phyloP scores from a whole-genome alignment of 2,888 invertebrate species.

The Cordilura impudica region DNA sequence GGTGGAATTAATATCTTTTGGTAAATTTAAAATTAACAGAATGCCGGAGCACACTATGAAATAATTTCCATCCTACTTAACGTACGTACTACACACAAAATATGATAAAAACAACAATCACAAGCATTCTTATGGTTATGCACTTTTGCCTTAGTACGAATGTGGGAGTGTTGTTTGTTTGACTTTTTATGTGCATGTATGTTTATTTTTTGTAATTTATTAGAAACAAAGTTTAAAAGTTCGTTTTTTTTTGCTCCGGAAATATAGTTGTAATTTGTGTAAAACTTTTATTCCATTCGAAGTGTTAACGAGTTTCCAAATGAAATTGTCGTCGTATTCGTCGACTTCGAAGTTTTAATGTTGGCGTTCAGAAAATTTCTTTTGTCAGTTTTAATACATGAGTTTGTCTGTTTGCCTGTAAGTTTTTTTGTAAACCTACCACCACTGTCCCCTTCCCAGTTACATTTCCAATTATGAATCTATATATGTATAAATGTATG shows the following conservation, averaged over 20 bases:
- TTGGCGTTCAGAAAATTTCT: background rate
- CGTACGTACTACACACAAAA: no score
- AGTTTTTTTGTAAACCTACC: background rate
- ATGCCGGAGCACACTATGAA: no score
- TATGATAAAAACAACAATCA: slow-evolving; percentile 1
- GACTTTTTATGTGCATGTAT: background rate
- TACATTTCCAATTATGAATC: slow-evolving; percentile 4
- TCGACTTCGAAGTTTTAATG: background rate
- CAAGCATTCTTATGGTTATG: slow-evolving; percentile 6
- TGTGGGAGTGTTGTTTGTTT: background rate
- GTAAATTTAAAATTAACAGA: no score
- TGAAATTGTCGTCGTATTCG: slow-evolving; percentile 45
- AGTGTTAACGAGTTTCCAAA: slow-evolving; percentile 53
- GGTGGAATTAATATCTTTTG: no score
- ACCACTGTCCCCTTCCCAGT: background rate
- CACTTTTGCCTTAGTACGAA: background rate
- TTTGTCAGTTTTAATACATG: background rate
- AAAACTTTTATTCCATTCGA: slow-evolving; percentile 37
- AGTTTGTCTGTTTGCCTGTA: background rate
- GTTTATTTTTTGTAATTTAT: slow-evolving; percentile 49
- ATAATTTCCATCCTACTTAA: no score
- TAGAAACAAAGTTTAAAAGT: slow-evolving; percentile 57
- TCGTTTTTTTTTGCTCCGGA: slow-evolving; percentile 31
- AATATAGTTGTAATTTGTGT: slow-evolving; percentile 52
- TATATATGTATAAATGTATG: background rate